phyloP scores from a whole-genome alignment of 1,140 invertebrate species.

The Anoplophora glabripennis region DNA sequence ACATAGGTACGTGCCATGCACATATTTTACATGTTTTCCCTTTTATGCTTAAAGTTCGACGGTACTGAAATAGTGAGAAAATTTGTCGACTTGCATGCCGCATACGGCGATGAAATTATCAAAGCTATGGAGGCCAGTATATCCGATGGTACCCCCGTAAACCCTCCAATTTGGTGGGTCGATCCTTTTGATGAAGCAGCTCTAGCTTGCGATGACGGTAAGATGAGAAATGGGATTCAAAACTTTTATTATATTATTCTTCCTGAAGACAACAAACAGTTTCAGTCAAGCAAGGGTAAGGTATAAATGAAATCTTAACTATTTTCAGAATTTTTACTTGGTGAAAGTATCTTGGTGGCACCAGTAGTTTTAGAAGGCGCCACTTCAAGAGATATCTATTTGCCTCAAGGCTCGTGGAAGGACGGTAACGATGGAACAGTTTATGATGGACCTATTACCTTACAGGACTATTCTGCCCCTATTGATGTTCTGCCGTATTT shows the following conservation, averaged over 20 bases:
- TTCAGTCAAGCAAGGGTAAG: too few relatives aligned
- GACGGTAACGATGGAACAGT: slow-evolving; percentile 51
- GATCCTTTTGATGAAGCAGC: slow-evolving; percentile 62
- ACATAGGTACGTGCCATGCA: neutral
- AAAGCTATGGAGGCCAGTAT: slow-evolving; percentile 60
- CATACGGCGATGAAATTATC: slow-evolving; percentile 62
- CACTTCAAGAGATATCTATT: slow-evolving; percentile 67
- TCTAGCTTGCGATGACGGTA: slow-evolving; percentile 28
- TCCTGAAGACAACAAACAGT: neutral
- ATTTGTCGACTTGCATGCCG: slow-evolving; percentile 66
- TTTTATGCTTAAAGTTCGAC: slow-evolving; percentile 23
- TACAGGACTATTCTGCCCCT: slow-evolving; percentile 64
- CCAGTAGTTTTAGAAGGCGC: slow-evolving; percentile 73
- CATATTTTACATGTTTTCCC: neutral
- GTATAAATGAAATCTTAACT: too few relatives aligned
- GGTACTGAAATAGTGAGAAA: slow-evolving; percentile 53
- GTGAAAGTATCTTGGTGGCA: slow-evolving; percentile 76
- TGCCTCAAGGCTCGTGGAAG: slow-evolving; percentile 71
- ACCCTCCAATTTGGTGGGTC: slow-evolving; percentile 90
- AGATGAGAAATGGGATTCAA: neutral
- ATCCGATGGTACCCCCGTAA: slow-evolving; percentile 66
- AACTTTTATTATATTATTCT: neutral
- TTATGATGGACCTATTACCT: slow-evolving; percentile 61
- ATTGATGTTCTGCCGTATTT: slow-evolving; percentile 68
- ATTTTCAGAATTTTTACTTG: slow-evolving; percentile 76